Evolutionary conservation across 2,888 invertebrate species (phyloP).

Genomic region (Aplocera efformata): DNA sequence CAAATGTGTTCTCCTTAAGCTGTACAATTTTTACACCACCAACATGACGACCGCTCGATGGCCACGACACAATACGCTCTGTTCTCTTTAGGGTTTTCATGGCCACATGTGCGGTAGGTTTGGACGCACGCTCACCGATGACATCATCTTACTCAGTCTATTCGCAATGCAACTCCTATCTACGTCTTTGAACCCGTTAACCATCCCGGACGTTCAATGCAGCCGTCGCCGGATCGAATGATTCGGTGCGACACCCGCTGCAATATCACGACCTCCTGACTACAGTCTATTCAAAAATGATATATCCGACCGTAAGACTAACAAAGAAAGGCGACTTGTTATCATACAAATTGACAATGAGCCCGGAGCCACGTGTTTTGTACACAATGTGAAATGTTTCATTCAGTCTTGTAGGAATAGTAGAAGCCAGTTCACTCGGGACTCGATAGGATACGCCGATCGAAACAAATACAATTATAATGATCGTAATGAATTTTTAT

Average conservation of each 20-base stretch:
- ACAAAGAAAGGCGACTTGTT: conserved; percentile 39
- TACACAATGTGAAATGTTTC: conserved; percentile 66
- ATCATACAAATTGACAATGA: conserved; percentile 65
- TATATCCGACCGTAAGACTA: conserved; percentile 38
- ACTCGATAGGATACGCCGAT: conserved; percentile 57
- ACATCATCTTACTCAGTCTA: conserved; percentile 51
- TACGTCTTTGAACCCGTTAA: conserved; percentile 30
- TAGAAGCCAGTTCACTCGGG: conserved; percentile 56
- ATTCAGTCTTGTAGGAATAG: conserved; percentile 71
- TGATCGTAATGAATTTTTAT: conserved; percentile 53
- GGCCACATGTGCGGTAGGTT: conserved; percentile 25
- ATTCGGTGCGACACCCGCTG: conserved; percentile 11
- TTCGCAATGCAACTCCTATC: conserved; percentile 46
- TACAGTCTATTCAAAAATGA: conserved; percentile 38
- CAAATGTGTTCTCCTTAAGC: conserved; percentile 67
- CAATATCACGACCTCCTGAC: conserved; percentile 14
- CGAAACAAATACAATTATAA: conserved; percentile 57
- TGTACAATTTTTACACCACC: conserved; percentile 74
- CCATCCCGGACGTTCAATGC: conserved; percentile 22
- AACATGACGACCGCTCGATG: conserved; percentile 44
- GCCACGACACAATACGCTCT: conserved; percentile 27
- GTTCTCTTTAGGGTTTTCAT: conserved; percentile 16
- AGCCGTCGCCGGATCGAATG: conserved; percentile 23
- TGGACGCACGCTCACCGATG: conserved; percentile 35
- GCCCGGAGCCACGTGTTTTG: conserved; percentile 53